Percentiles rank a stretch among this genome's conserved stretches.
Conservation (phyloP, 2,888 invertebrate genomes). For the Tryphoninae sp. region DNA sequence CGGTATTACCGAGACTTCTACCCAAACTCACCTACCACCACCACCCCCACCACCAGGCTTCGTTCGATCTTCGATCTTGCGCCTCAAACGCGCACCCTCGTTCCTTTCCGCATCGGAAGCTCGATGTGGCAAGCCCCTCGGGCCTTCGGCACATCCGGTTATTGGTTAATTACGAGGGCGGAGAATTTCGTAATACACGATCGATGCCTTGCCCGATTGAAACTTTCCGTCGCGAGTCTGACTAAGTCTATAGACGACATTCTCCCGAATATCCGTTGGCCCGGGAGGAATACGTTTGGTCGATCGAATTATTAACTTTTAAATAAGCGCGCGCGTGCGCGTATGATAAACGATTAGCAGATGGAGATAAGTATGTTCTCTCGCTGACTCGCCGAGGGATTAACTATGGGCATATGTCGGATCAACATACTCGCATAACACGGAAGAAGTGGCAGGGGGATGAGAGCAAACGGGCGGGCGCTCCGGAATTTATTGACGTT, state of each 20-base stretch:
- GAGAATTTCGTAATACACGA: background rate
- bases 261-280: background rate
- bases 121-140: background rate
- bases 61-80: conserved; percentile 9
- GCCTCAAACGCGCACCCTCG: background rate
- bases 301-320: no score
- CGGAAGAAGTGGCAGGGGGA: conserved; percentile 19
- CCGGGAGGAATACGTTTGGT: no score
- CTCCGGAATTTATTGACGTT: conserved; percentile 54
- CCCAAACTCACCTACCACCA: background rate
- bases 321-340: no score
- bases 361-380: background rate
- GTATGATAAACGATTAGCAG: background rate
- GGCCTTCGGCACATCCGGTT: conserved; percentile 9
- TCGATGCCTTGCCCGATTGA: background rate
- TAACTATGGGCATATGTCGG: conserved; percentile 15
- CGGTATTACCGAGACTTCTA: conserved; percentile 9
- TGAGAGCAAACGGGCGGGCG: conserved; percentile 13
- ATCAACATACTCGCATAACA: conserved; percentile 39
- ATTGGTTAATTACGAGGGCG: conserved; percentile 39
- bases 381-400: conserved; percentile 5
- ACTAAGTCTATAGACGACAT: background rate
- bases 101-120: background rate
- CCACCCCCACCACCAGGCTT: background rate
- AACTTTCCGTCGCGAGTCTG: conserved; percentile 1